phyloP scores from a whole-genome alignment of 2,113 vertebrate species.

The Talpa occidentalis region DNA sequence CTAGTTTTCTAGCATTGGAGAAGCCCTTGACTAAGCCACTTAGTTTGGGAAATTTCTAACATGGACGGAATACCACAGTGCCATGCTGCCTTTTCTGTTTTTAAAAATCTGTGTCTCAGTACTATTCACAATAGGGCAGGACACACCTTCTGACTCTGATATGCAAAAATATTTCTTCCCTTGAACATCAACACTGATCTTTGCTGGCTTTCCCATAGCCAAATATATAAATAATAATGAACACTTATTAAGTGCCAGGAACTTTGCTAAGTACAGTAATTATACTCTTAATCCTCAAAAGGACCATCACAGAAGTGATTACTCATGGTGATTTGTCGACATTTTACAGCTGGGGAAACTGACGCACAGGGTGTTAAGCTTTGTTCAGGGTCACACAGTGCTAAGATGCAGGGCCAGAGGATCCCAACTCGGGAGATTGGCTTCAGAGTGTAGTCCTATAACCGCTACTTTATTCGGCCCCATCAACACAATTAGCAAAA shows the following conservation, averaged over 20 bases:
- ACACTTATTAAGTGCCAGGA: neutral
- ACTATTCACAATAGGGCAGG: neutral
- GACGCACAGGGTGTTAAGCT: neutral
- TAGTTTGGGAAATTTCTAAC: constrained; percentile 55
- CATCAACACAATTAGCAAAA: neutral
- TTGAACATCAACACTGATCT: neutral
- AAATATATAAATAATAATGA: constrained; percentile 12
- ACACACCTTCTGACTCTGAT: neutral
- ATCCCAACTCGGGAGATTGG: neutral
- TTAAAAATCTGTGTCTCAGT: neutral
- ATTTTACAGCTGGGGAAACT: neutral
- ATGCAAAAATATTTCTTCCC: neutral
- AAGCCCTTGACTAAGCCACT: constrained; percentile 49
- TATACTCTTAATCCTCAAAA: neutral
- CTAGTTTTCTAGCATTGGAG: constrained; percentile 62
- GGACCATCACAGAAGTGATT: neutral
- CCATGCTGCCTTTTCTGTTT: neutral
- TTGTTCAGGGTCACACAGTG: neutral
- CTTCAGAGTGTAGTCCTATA: neutral
- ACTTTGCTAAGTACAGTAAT: neutral
- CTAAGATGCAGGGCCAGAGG: neutral
- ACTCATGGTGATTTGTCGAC: neutral
- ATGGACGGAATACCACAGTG: neutral
- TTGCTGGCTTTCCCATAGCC: constrained; percentile 20
- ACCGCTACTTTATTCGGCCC: neutral